Evolutionary conservation across 2,113 vertebrate genomes (phyloP).

Genomic region (Struthidea cinerea): DNA sequence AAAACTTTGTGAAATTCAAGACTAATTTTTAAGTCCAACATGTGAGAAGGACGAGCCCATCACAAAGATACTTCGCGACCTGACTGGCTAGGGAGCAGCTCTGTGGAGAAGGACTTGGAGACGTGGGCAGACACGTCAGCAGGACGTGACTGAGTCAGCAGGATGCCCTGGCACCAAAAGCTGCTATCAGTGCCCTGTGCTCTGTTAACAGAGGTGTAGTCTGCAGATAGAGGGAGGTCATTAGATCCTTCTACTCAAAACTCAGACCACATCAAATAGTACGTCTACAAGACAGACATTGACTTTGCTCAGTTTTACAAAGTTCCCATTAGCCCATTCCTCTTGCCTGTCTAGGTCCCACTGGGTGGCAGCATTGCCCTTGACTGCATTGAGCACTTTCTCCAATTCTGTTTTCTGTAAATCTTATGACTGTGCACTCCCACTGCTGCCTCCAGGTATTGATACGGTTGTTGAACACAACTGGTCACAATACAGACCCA

Average conservation of each 20-base stretch:
- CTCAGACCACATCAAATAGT: not conserved
- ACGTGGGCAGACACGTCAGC: not conserved
- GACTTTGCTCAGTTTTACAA: not conserved
- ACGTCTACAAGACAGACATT: not conserved
- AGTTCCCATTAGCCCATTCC: not conserved
- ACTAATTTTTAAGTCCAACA: not conserved
- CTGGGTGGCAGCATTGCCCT: slow-evolving; percentile 54
- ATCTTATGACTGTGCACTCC: not conserved
- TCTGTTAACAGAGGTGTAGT: not conserved
- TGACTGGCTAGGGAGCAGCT: not conserved
- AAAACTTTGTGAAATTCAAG: not conserved
- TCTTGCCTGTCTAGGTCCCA: not conserved
- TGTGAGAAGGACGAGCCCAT: not conserved
- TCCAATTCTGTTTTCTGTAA: not conserved
- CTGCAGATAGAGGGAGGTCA: not conserved
- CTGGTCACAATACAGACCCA: not conserved
- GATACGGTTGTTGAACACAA: not conserved
- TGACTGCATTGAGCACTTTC: not conserved
- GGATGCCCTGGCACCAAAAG: not conserved
- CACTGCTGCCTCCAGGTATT: not conserved
- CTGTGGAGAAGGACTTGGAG: not conserved
- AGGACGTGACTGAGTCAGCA: not conserved
- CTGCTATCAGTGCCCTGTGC: not conserved
- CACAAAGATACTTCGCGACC: not conserved
- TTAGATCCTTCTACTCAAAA: not conserved